A percentile compares a stretch with the other conserved stretches of the same genome.
Conservation (phyloP, 2,888 invertebrate species). For the Villa cingulata region DNA sequence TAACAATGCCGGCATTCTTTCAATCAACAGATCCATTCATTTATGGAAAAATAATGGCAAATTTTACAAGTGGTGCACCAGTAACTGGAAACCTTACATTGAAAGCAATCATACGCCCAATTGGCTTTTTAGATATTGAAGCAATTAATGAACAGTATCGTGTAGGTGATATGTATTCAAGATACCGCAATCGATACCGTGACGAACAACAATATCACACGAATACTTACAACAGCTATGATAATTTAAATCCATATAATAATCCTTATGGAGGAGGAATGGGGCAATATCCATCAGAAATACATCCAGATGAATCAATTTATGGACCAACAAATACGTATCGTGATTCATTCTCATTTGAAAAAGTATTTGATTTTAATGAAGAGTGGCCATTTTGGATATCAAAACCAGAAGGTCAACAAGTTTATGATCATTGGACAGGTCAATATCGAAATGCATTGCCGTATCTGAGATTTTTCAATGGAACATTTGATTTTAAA, state of each 20-base stretch:
- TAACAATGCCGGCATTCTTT: slow-evolving; percentile 90
- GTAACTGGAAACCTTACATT: slow-evolving; percentile 80
- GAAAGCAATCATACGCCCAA: slow-evolving; percentile 60
- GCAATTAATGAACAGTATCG: slow-evolving; percentile 41
- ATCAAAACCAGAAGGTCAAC: slow-evolving; percentile 44
- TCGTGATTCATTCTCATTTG: slow-evolving; percentile 45
- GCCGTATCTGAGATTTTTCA: slow-evolving; percentile 67
- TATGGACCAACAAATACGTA: slow-evolving; percentile 36
- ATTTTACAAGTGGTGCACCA: slow-evolving; percentile 89
- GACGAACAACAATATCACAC: neutral
- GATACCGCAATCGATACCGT: slow-evolving; percentile 18
- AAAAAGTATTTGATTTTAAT: slow-evolving; percentile 64
- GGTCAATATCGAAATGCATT: slow-evolving; percentile 41
- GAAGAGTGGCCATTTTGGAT: slow-evolving; percentile 75
- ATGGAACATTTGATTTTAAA: slow-evolving; percentile 75
- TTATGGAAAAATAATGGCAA: slow-evolving; percentile 79
- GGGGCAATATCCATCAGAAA: slow-evolving; percentile 5
- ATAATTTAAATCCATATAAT: neutral
- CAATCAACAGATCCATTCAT: slow-evolving; percentile 74
- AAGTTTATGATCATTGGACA: slow-evolving; percentile 27
- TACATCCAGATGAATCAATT: slow-evolving; percentile 10
- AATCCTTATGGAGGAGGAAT: neutral
- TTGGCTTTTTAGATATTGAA: slow-evolving; percentile 46
- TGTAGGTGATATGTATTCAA: slow-evolving; percentile 29
- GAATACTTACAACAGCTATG: neutral